Conservation (phyloP, 1,140 invertebrate species). For the Aphis craccivora region DNA sequence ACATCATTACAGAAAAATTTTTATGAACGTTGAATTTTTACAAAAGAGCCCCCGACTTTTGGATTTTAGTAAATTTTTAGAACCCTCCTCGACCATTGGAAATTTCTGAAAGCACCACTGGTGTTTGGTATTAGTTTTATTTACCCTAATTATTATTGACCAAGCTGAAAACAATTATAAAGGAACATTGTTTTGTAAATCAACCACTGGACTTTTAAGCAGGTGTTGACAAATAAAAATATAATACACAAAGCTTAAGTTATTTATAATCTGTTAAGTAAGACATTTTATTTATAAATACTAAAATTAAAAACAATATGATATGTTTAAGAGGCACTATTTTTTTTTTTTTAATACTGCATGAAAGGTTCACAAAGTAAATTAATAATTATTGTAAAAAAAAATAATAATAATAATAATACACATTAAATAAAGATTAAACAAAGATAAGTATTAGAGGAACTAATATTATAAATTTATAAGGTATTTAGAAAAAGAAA, state of each 20-base stretch:
- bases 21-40: too few species aligned
- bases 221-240: neutral
- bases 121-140: too few species aligned
- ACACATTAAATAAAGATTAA: slow-evolving; percentile 30
- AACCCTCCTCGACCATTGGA: too few species aligned
- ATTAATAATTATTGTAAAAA: slow-evolving; percentile 12
- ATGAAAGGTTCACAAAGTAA: slow-evolving; percentile 6
- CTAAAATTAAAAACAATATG: neutral
- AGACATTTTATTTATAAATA: neutral
- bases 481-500: slow-evolving; percentile 39
- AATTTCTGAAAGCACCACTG: too few species aligned
- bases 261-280: neutral
- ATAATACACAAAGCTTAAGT: neutral
- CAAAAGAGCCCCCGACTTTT: too few species aligned
- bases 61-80: too few species aligned
- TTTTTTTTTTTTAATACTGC: slow-evolving; percentile 38
- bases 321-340: slow-evolving; percentile 20
- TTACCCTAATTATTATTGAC: too few species aligned
- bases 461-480: slow-evolving; percentile 26
- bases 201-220: neutral
- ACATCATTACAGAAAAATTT: too few species aligned
- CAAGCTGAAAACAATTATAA: too few species aligned
- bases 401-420: slow-evolving; percentile 31
- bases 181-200: too few species aligned
- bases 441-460: slow-evolving; percentile 43